Percentiles rank a stretch among this genome's conserved stretches.
Evolutionary conservation across 2,888 invertebrate species (phyloP).

Genomic region (Athalia rosae): DNA sequence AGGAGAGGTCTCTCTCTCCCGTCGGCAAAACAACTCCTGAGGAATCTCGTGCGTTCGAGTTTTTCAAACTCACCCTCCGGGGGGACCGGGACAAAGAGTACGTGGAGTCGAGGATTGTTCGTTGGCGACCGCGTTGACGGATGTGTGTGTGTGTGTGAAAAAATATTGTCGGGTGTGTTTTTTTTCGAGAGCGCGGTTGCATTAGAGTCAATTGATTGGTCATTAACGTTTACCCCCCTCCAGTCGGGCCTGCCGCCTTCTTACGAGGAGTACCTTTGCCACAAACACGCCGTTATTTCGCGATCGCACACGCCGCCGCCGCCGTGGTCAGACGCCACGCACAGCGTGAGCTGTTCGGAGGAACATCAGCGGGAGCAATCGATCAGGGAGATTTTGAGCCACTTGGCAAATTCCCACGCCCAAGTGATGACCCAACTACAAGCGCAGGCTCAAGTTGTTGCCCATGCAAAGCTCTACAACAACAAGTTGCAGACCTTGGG

Average conservation of each 20-base stretch:
- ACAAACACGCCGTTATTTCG: slow-evolving; percentile 65
- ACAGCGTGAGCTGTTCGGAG: not conserved
- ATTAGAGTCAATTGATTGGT: not conserved
- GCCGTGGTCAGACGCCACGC: slow-evolving; percentile 68
- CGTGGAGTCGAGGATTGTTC: too few species aligned
- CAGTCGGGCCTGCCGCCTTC: slow-evolving; percentile 71
- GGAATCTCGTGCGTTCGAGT: too few species aligned
- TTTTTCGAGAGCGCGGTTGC: too few species aligned
- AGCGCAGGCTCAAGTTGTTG: not conserved
- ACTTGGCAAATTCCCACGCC: slow-evolving; percentile 53
- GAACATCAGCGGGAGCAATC: slow-evolving; percentile 47
- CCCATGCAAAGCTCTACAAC: slow-evolving; percentile 46
- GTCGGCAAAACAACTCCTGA: too few species aligned
- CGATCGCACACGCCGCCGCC: slow-evolving; percentile 72
- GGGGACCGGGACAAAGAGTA: too few species aligned
- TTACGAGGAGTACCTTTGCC: slow-evolving; percentile 70
- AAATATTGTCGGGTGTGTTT: too few species aligned
- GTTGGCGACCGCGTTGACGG: too few species aligned
- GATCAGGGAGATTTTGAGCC: slow-evolving; percentile 63
- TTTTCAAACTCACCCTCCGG: too few species aligned
- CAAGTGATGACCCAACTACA: not conserved
- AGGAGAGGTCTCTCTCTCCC: too few species aligned
- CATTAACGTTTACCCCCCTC: slow-evolving; percentile 40
- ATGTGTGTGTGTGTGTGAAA: too few species aligned
- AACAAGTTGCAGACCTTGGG: slow-evolving; percentile 45